Percentiles rank a stretch among this genome's conserved stretches.
Evolutionary conservation across 2,888 invertebrate species (phyloP).

Genomic region (Mythimna vitellina): DNA sequence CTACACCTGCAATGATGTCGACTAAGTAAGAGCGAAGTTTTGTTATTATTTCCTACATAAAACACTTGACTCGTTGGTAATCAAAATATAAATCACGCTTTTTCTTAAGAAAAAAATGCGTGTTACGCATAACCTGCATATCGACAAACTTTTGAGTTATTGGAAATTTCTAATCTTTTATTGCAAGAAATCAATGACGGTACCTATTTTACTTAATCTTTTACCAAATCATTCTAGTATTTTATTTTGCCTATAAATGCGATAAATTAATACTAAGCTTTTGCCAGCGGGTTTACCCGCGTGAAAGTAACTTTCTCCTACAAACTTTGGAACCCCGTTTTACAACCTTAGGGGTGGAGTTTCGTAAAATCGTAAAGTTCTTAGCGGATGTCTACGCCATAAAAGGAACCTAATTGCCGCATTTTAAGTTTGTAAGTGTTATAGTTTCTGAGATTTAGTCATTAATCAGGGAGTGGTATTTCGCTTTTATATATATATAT

Average conservation of each 20-base stretch:
- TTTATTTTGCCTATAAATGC: background rate
- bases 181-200: conserved; percentile 31
- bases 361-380: no score
- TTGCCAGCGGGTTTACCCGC: no score
- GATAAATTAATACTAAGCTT: no score
- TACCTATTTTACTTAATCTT: background rate
- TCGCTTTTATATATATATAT: no score
- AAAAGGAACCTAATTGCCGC: no score
- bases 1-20: conserved; percentile 59
- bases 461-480: no score
- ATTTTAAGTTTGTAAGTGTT: no score
- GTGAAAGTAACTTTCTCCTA: no score
- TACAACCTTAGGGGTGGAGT: no score
- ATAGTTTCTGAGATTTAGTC: no score
- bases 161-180: conserved; percentile 6
- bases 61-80: conserved; percentile 18
- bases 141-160: background rate
- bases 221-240: conserved; percentile 4
- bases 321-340: no score
- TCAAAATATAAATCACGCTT: conserved; percentile 40
- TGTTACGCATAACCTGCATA: conserved; percentile 3
- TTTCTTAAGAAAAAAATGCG: conserved; percentile 28
- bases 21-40: conserved; percentile 53
- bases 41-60: conserved; percentile 46
- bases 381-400: no score